Base-by-base conservation (phyloP, 2,113 vertebrate genomes). In the Pygoscelis adeliae region DNA sequence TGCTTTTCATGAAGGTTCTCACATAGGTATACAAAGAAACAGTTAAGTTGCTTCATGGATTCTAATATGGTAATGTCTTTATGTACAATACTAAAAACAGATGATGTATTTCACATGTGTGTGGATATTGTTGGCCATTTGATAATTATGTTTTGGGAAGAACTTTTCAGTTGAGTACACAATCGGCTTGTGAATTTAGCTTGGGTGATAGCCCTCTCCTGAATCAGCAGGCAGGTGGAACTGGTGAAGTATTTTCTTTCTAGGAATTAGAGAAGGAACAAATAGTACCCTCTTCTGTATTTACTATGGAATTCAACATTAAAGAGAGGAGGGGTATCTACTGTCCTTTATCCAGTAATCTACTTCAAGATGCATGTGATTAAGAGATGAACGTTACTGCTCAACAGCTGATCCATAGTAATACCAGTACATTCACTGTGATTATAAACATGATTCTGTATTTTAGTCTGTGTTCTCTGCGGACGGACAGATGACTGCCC, bases 401-500 rank as follows among this genome's bases (percentile, higher is more conserved):
- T 87, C 20, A 83, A 8, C 29, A 66, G 50, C 10, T 73, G 46
- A 53, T 77, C 10, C 16, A 11, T 13, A 47, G 20, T n/a, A 38
- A 87, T 87, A 74, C 40, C 42, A 53, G 11, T 65, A 47, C 10
- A 30, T 42, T 93, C 26, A 26, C 8, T 38, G 25, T 58, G 22
- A 10, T 80, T 67, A 32, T 81, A 83, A 90, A 62, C 6, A 5
- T 62, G 38, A 67, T 94, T 97, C 42, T 95, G 0, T 97, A 5
- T 96, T 98, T 89, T 89, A 99, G 99, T 94, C 69, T 99, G 99
- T 97, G 98, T 97, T 95, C 98, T 99, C 76, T 99, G 99, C 97
- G 98, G 98, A 90, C 97, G 96, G 86, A 93, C 90, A 87, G 99
- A 99, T 65, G 98, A 99, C 79, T 99, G 98, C 89, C 98, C 99